Percentiles rank a stretch among this genome's conserved stretches.
phyloP scores from a whole-genome alignment of 30 jellyfish, hydroid and myxozoan genomes.

The Cassiopea xamachana region DNA sequence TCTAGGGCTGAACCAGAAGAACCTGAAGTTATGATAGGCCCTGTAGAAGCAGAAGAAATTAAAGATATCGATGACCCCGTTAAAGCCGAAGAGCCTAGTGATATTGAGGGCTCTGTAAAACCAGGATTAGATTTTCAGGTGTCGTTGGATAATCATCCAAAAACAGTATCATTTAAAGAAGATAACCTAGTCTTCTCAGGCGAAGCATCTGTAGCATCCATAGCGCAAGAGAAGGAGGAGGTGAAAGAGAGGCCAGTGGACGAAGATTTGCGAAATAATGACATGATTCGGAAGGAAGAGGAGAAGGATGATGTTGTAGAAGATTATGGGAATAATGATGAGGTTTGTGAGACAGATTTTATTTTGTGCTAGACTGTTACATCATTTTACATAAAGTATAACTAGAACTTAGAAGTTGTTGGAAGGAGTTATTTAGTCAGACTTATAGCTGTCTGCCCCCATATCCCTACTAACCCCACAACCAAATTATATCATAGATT shows the following conservation, averaged over 20 bases:
- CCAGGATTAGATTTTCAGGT: background rate
- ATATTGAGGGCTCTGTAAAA: background rate
- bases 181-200: slow-evolving; percentile 27
- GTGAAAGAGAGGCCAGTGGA: slow-evolving; percentile 4
- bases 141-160: slow-evolving; percentile 6
- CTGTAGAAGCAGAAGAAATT: background rate
- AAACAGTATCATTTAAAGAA: slow-evolving; percentile 63
- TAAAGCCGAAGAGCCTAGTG: background rate
- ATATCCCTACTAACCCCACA: too few relatives aligned
- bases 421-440: too few relatives aligned
- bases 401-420: too few relatives aligned
- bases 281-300: slow-evolving; percentile 13
- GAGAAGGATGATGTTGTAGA: slow-evolving; percentile 46
- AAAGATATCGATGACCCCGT: background rate
- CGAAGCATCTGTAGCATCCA: slow-evolving; percentile 12
- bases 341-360: slow-evolving; percentile 1
- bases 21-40: background rate
- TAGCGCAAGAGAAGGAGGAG: background rate
- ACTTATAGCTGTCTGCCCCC: too few relatives aligned
- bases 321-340: slow-evolving; percentile 56
- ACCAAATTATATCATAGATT: too few relatives aligned
- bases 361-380: too few relatives aligned
- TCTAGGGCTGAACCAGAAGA: background rate
- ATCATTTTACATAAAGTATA: too few relatives aligned
- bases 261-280: slow-evolving; percentile 30